phyloP scores from a whole-genome alignment of 2,113 vertebrate species.

The Cinclus cinclus region DNA sequence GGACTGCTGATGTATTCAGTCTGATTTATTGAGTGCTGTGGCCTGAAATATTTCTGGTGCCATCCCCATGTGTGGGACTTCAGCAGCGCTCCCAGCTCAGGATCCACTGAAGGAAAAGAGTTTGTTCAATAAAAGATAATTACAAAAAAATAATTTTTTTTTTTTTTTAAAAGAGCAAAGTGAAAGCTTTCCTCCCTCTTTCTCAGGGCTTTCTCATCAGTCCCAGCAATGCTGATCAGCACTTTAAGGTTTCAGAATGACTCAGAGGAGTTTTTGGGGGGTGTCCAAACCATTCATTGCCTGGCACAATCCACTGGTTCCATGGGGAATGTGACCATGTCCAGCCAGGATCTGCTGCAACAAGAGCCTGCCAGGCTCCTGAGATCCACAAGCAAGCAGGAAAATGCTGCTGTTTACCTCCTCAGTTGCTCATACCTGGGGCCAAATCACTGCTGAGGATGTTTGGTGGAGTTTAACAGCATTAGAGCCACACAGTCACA shows the following conservation, averaged over 20 bases:
- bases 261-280: neutral
- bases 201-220: neutral
- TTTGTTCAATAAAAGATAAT: neutral
- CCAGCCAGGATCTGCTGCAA: neutral
- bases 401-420: neutral
- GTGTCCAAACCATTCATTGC: neutral
- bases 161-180: neutral
- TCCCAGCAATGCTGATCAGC: neutral
- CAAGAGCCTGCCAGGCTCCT: neutral
- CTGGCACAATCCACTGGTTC: neutral
- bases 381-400: neutral
- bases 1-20: neutral
- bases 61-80: fast-evolving
- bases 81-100: neutral
- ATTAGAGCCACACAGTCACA: neutral
- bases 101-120: neutral
- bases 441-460: neutral
- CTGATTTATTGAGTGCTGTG: fast-evolving
- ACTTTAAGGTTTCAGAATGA: neutral
- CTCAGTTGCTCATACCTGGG: neutral
- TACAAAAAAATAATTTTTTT: neutral
- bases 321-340: fast-evolving
- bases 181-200: neutral
- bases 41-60: neutral
- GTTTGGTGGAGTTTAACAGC: neutral